These are phyloP conservation scores for Pterocles orientalis DNA, from an alignment of 2,113 vertebrate genomes.

Conservation along the genomic window DNA sequence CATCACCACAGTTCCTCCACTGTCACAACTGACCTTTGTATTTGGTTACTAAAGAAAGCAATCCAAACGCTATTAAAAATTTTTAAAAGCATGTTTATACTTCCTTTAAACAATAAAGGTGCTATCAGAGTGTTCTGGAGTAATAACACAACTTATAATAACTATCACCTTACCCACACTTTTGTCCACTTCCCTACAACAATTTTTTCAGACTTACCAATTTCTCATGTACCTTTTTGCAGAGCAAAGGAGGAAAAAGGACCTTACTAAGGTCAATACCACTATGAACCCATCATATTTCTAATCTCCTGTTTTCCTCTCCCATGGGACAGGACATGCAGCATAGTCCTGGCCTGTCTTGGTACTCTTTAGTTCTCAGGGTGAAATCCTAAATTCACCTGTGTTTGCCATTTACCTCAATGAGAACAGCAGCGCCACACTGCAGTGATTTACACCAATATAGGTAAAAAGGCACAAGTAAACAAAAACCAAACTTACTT, in stretches of 20 bases:
- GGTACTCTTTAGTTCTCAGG: not conserved
- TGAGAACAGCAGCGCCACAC: not conserved
- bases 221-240: not conserved
- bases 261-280: not conserved
- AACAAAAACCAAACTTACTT: not conserved
- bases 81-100: not conserved
- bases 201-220: not conserved
- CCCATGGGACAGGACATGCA: not conserved
- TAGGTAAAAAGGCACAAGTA: not conserved
- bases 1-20: not conserved
- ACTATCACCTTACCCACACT: not conserved
- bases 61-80: not conserved
- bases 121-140: not conserved
- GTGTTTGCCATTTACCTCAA: not conserved
- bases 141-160: accelerated
- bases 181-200: not conserved
- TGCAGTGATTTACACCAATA: not conserved
- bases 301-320: not conserved
- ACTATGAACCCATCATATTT: not conserved
- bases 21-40: not conserved
- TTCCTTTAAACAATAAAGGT: not conserved
- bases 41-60: not conserved
- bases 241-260: not conserved
- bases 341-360: not conserved
- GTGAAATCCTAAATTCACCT: not conserved